Evolutionary conservation across 2,888 invertebrate genomes (phyloP), one percentile per base, ranked within the genome.

Genomic region (Spilosoma lubricipeda): DNA sequence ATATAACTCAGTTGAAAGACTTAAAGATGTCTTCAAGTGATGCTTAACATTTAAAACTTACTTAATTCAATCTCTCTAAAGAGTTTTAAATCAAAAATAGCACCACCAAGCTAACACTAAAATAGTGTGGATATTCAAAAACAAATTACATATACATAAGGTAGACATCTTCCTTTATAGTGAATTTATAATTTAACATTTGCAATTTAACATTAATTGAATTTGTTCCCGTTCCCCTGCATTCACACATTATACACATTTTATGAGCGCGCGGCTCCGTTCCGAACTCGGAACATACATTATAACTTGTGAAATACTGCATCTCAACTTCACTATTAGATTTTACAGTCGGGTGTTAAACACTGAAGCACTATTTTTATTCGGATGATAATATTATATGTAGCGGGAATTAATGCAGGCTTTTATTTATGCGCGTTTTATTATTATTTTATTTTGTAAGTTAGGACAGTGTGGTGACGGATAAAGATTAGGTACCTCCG

Each of bases 271-370:
- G 75, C 77, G 79, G 82, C 80, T 78, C 77, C 74, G 67, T 72
- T 75, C 79, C 80, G 76, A 79, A 70, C 75, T 73, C 67, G 69
- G 81, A 76, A 81, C 80, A 80, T 81, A 79, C 80, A 84, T 85
- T 86, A 86, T 85, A 86, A 86, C 76, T 85, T 82, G 68, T 45
- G 73, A 72, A 27, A 64, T 42, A 71, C 73, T 72, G 70, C 77
- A 72, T 64, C 67, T 63, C 71, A 78, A 82, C 82, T 83, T 82
- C 71, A 39, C 39, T 72, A n/a, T 78, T 67, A 81, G 72, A 72
- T 69, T 69, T 68, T 79, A 64, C n/a, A 79, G 56, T 59, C 69
- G n/a, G 52, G 65, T 80, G 67, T 71, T 83, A 78, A 83, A 80
- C 74, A 77, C 39, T 76, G 63, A 23, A 39, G 27, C 68, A 72